These are phyloP conservation scores for Cerceris rybyensis DNA, from an alignment of 2,888 invertebrate genomes.

Conservation along the genomic window DNA sequence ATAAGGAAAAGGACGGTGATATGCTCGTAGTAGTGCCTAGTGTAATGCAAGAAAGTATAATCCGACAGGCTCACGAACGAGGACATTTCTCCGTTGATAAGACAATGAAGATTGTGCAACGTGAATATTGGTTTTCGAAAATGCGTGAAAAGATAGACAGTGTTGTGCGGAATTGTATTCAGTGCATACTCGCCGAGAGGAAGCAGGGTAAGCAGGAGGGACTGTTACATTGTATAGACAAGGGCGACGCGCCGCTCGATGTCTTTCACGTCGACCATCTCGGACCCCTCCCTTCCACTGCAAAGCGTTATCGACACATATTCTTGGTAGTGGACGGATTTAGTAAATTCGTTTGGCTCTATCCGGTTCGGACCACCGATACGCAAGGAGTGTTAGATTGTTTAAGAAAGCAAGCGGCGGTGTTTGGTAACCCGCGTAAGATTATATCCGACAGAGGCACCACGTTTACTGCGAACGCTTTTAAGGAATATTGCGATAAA, in stretches of 20 bases:
- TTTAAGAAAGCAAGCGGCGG: slow-evolving; percentile 54
- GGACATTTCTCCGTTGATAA: slow-evolving; percentile 25
- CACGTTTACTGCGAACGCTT: slow-evolving; percentile 54
- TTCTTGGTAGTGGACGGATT: slow-evolving; percentile 70
- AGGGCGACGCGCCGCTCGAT: slow-evolving; percentile 65
- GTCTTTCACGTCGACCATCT: slow-evolving; percentile 74
- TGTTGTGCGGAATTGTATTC: slow-evolving; percentile 47
- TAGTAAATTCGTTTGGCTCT: slow-evolving; percentile 72
- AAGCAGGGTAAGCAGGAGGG: slow-evolving; percentile 69
- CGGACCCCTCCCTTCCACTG: slow-evolving; percentile 69
- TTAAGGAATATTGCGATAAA: slow-evolving; percentile 68
- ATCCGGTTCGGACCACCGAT: slow-evolving; percentile 66
- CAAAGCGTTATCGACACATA: slow-evolving; percentile 68
- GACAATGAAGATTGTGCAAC: slow-evolving; percentile 13
- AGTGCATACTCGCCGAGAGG: slow-evolving; percentile 61
- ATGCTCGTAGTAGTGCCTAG: background rate
- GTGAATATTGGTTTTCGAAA: slow-evolving; percentile 37
- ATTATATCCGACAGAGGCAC: slow-evolving; percentile 64
- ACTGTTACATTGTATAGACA: slow-evolving; percentile 63
- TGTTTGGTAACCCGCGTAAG: slow-evolving; percentile 59
- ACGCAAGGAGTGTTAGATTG: slow-evolving; percentile 61
- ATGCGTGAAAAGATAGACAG: slow-evolving; percentile 29
- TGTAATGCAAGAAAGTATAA: background rate
- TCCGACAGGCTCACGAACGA: slow-evolving; percentile 36
- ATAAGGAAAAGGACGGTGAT: background rate